These are phyloP conservation scores for Peromyscus polionotus DNA, from an alignment of 2,113 vertebrate species.

Conservation along the genomic window DNA sequence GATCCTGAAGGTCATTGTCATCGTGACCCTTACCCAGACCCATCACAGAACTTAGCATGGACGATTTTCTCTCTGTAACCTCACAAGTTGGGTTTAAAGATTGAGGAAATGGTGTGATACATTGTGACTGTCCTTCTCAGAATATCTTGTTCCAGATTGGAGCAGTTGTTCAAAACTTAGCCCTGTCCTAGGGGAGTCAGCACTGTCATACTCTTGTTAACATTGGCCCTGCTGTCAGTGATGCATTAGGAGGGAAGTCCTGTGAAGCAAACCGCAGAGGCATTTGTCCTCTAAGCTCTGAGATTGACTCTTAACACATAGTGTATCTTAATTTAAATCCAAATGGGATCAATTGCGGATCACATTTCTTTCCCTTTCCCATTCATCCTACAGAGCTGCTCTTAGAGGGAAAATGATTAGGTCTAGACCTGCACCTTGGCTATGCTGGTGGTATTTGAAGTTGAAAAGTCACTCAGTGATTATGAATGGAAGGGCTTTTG, in stretches of 20 bases:
- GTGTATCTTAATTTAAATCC: conserved; percentile 73
- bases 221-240: background rate
- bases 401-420: conserved; percentile 37
- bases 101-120: background rate
- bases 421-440: background rate
- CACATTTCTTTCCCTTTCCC: conserved; percentile 60
- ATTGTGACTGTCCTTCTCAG: background rate
- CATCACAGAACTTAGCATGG: background rate
- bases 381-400: conserved; percentile 41
- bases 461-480: conserved; percentile 18
- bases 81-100: background rate
- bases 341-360: conserved; percentile 44
- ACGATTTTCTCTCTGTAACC: background rate
- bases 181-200: background rate
- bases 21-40: background rate
- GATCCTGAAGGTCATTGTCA: background rate
- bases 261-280: conserved; percentile 29
- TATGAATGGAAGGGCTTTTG: conserved; percentile 2
- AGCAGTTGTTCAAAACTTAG: background rate
- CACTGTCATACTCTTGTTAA: background rate
- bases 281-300: conserved; percentile 59
- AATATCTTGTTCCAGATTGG: background rate
- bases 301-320: conserved; percentile 60
- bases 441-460: conserved; percentile 12
- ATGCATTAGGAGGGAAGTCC: conserved; percentile 39